Evolutionary conservation across 2,113 vertebrate species (phyloP).

Genomic region (Patagioenas fasciata): DNA sequence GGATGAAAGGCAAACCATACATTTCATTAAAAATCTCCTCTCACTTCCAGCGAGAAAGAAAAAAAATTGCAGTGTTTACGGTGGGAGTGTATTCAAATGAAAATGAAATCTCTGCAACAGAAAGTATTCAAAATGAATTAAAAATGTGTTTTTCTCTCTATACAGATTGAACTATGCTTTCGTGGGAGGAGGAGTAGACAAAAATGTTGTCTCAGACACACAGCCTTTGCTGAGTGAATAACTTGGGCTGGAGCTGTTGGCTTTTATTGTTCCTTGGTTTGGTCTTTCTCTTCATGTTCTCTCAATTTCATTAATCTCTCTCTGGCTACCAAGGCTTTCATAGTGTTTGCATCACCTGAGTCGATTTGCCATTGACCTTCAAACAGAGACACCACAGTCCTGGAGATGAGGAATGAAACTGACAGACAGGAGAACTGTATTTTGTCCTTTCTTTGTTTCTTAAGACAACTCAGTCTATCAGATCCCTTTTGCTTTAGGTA

Average conservation of each 20-base stretch:
- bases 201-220: background rate
- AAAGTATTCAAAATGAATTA: background rate
- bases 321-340: background rate
- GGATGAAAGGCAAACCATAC: background rate
- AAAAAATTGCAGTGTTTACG: background rate
- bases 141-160: background rate
- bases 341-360: background rate
- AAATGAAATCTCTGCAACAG: background rate
- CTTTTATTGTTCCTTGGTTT: background rate
- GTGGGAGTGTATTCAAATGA: background rate
- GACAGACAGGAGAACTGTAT: background rate
- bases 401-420: background rate
- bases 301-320: background rate
- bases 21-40: fast-evolving
- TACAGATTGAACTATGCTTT: background rate
- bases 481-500: background rate
- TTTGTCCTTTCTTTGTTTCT: background rate
- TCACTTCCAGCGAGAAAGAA: background rate
- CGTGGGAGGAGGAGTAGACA: background rate
- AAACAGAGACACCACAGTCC: background rate
- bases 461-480: background rate
- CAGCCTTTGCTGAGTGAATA: background rate
- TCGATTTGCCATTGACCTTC: background rate
- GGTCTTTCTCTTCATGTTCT: background rate
- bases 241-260: background rate